Percentiles rank a stretch among this genome's conserved stretches.
These are phyloP conservation scores for Epinotia nisella DNA, from an alignment of 2,888 invertebrate species.

Conservation along the genomic window DNA sequence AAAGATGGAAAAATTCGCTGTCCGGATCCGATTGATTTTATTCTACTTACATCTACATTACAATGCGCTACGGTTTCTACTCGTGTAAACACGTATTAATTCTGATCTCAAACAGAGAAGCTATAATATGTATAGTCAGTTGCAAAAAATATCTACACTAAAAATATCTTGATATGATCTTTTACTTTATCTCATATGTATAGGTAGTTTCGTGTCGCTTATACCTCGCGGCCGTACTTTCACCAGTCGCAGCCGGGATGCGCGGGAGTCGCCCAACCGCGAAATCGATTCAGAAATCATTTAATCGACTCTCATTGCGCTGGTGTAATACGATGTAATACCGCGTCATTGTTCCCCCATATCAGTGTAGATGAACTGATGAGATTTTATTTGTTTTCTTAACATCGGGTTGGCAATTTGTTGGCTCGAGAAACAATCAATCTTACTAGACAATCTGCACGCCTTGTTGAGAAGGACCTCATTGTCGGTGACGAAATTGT, in stretches of 20 bases:
- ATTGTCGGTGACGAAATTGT: background rate
- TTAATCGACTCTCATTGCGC: slow-evolving; percentile 54
- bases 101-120: too few species aligned
- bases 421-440: slow-evolving; percentile 9
- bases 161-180: background rate
- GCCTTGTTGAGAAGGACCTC: background rate
- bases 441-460: slow-evolving; percentile 2
- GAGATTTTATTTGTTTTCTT: slow-evolving; percentile 22
- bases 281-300: slow-evolving; percentile 68
- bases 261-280: slow-evolving; percentile 64
- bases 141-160: too few species aligned
- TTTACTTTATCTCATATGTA: background rate
- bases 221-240: slow-evolving; percentile 57
- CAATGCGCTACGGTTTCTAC: too few species aligned
- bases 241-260: slow-evolving; percentile 64
- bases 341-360: slow-evolving; percentile 17
- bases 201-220: slow-evolving; percentile 27
- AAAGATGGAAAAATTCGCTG: too few species aligned
- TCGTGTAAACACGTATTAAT: too few species aligned
- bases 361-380: slow-evolving; percentile 28
- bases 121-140: too few species aligned
- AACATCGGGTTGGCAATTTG: slow-evolving; percentile 15
- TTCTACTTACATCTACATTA: too few species aligned
- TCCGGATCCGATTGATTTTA: too few species aligned
- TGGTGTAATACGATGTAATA: slow-evolving; percentile 42